These are phyloP conservation scores for Onychomys torridus DNA, from an alignment of 2,797 vertebrate species.

Conservation along the genomic window DNA sequence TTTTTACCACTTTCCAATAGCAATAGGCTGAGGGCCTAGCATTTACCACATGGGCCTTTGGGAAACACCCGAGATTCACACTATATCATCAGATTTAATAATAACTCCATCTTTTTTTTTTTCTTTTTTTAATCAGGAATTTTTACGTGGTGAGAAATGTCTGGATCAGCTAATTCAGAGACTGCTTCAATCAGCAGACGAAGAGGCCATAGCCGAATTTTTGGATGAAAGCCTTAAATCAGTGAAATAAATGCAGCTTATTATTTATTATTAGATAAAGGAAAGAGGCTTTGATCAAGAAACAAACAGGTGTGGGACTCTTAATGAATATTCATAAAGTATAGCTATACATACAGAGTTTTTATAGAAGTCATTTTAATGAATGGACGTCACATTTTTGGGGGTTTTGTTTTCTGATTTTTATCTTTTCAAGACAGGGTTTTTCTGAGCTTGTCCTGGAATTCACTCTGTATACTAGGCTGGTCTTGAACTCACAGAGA, in stretches of 20 bases:
- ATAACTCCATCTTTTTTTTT: constrained; percentile 46
- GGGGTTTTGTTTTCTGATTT: neutral
- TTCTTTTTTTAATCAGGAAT: constrained; percentile 88
- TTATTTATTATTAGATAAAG: constrained; percentile 59
- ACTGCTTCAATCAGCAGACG: constrained; percentile 89
- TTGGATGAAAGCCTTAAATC: constrained; percentile 86
- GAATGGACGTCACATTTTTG: neutral
- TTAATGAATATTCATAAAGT: constrained; percentile 53
- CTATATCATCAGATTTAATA: constrained; percentile 23
- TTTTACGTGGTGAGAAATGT: constrained; percentile 92
- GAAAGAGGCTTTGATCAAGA: constrained; percentile 57
- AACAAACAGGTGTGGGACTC: constrained; percentile 40
- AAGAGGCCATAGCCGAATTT: constrained; percentile 90
- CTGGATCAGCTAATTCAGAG: constrained; percentile 92
- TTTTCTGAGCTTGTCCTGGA: neutral
- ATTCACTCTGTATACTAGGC: neutral
- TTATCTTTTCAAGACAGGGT: neutral
- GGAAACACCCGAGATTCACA: neutral
- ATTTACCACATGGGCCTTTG: neutral
- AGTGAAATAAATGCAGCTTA: constrained; percentile 67
- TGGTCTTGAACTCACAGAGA: neutral
- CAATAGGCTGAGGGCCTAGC: neutral
- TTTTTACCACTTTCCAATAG: neutral
- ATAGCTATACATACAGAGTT: neutral
- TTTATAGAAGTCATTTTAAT: neutral